Evolutionary conservation across 2,797 vertebrate species (phyloP).

Genomic region (Darevskia nairensis): DNA sequence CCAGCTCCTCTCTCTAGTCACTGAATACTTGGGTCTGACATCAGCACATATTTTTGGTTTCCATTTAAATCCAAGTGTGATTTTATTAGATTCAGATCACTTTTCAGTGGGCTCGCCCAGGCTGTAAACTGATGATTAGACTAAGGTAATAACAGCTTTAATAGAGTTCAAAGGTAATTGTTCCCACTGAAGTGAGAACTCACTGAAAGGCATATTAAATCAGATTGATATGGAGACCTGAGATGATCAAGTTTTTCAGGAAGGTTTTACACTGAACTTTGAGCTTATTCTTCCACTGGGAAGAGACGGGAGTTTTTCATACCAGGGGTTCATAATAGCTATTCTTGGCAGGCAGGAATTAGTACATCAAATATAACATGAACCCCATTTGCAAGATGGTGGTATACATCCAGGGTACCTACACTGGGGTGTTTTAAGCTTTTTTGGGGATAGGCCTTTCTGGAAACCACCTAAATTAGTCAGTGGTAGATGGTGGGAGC

Average conservation of each 20-base stretch:
- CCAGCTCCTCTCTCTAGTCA: slow-evolving; percentile 2
- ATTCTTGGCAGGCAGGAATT: background rate
- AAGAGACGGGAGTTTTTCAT: background rate
- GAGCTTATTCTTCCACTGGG: background rate
- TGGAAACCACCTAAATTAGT: background rate
- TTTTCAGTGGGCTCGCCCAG: slow-evolving; percentile 51
- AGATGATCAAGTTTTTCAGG: background rate
- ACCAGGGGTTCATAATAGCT: background rate
- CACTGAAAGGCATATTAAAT: slow-evolving; percentile 16
- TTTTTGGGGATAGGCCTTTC: background rate
- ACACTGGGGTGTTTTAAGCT: too few relatives aligned
- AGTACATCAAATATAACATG: background rate
- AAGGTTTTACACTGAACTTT: background rate
- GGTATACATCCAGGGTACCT: background rate
- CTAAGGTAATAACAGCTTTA: slow-evolving; percentile 49
- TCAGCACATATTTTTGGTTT: slow-evolving; percentile 49
- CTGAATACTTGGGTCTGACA: slow-evolving; percentile 26
- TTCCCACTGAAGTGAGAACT: background rate
- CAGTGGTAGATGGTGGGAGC: background rate
- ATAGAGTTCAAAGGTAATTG: slow-evolving; percentile 45
- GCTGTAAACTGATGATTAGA: slow-evolving; percentile 62
- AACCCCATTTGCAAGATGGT: background rate
- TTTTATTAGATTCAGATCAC: slow-evolving; percentile 61
- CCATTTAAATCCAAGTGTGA: slow-evolving; percentile 59
- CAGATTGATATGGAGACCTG: background rate